These are phyloP conservation scores for Scaptomyza pallida DNA, from an alignment of 1,140 invertebrate genomes.

Conservation along the genomic window DNA sequence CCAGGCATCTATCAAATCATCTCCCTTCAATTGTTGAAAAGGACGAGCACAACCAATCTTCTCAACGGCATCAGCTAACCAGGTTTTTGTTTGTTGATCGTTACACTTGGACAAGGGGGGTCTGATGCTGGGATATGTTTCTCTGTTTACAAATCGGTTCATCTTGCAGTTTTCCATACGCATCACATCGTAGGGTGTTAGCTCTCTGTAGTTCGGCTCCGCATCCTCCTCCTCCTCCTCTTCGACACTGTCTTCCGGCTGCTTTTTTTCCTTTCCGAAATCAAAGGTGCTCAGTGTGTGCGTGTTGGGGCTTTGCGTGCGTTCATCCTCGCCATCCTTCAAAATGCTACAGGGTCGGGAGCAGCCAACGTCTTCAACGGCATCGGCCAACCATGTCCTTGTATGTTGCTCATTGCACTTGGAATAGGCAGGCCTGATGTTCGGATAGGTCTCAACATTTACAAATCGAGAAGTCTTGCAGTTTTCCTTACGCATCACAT, in stretches of 20 bases:
- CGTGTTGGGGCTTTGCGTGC: constrained; percentile 39
- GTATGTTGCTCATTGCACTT: constrained; percentile 27
- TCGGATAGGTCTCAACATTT: constrained; percentile 38
- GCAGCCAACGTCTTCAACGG: constrained; percentile 32
- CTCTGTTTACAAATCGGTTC: background rate
- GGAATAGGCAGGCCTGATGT: constrained; percentile 44
- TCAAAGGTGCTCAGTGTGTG: constrained; percentile 37
- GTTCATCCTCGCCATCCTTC: constrained; percentile 27
- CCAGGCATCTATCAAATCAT: constrained; percentile 48
- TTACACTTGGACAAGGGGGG: constrained; percentile 51
- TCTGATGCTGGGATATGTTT: constrained; percentile 47
- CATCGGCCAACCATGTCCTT: constrained; percentile 12
- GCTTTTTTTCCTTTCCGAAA: constrained; percentile 5
- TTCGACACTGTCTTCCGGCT: constrained; percentile 9
- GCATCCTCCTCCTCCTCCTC: no score
- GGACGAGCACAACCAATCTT: constrained; percentile 24
- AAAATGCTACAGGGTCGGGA: background rate
- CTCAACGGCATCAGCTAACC: constrained; percentile 29
- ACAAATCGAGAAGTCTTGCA: constrained; percentile 35
- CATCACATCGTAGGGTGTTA: constrained; percentile 36
- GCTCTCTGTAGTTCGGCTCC: constrained; percentile 1
- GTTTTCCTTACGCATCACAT: constrained; percentile 38
- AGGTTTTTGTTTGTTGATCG: constrained; percentile 3
- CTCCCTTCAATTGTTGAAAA: background rate
- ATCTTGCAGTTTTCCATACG: constrained; percentile 50